These are phyloP conservation scores for Cosmorhoe ocellata DNA, from an alignment of 2,888 invertebrate genomes.

Conservation along the genomic window DNA sequence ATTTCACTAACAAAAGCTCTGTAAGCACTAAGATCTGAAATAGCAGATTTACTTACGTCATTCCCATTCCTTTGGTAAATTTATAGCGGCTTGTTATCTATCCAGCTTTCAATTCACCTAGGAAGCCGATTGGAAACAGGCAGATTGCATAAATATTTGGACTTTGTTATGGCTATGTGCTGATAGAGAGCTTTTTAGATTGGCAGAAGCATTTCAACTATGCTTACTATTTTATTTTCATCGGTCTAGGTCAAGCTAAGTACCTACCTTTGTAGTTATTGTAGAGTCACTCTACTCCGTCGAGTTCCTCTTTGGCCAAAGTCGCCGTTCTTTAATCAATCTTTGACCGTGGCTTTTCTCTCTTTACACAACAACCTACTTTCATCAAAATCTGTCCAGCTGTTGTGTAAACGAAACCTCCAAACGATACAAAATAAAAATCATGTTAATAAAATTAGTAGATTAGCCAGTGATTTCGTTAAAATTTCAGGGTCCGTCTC, in stretches of 20 bases:
- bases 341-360: no score
- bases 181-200: neutral
- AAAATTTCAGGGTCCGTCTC: constrained; percentile 52
- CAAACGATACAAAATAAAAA: no score
- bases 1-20: constrained; percentile 43
- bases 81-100: constrained; percentile 16
- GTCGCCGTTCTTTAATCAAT: no score
- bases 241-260: no score
- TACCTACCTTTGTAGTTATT: no score
- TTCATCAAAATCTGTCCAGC: no score
- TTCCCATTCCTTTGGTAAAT: constrained; percentile 41
- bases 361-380: no score
- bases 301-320: no score
- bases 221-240: no score
- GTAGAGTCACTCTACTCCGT: no score
- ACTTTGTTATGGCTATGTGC: constrained; percentile 13
- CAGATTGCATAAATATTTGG: constrained; percentile 51
- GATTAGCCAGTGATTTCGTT: neutral
- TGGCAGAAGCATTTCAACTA: neutral
- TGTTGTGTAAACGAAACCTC: no score
- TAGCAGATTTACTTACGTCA: constrained; percentile 58
- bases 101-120: constrained; percentile 30
- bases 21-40: constrained; percentile 40
- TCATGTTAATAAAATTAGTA: neutral
- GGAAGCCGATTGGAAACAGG: constrained; percentile 36